Percentiles rank a stretch among this genome's conserved stretches.
These are phyloP conservation scores for Macropis europaea DNA, from an alignment of 2,888 invertebrate genomes.

Conservation along the genomic window DNA sequence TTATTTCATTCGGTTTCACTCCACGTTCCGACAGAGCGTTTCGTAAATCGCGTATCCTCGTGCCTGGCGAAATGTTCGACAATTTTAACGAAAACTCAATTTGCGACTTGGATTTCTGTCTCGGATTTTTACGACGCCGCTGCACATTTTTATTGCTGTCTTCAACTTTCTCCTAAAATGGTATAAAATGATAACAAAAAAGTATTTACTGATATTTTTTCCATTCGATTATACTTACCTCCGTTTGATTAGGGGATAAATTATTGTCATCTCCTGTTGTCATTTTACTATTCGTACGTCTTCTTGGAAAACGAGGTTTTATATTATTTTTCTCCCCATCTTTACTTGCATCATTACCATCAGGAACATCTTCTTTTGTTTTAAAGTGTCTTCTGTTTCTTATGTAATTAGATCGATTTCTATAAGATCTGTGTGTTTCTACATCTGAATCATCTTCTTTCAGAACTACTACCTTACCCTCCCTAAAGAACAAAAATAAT, in stretches of 20 bases:
- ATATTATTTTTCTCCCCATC: slow-evolving; percentile 25
- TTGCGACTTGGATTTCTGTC: slow-evolving; percentile 75
- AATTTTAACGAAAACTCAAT: slow-evolving; percentile 84
- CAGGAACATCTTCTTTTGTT: slow-evolving; percentile 5
- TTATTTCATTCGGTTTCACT: slow-evolving; percentile 88
- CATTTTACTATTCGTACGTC: slow-evolving; percentile 51
- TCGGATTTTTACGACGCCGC: slow-evolving; percentile 66
- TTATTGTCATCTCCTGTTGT: slow-evolving; percentile 72
- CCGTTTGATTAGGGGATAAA: slow-evolving; percentile 59
- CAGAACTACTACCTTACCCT: slow-evolving; percentile 83
- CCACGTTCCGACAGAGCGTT: slow-evolving; percentile 87
- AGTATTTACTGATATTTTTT: background rate
- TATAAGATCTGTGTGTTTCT: slow-evolving; percentile 80
- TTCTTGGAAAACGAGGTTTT: slow-evolving; percentile 55
- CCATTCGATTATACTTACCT: slow-evolving; percentile 50
- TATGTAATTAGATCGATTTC: slow-evolving; percentile 38
- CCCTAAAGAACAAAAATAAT: slow-evolving; percentile 73
- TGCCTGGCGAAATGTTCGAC: slow-evolving; percentile 87
- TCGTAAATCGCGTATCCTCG: slow-evolving; percentile 88
- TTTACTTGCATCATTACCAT: slow-evolving; percentile 7
- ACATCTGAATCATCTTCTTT: slow-evolving; percentile 87
- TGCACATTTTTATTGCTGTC: slow-evolving; percentile 71
- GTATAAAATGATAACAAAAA: background rate
- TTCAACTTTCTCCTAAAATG: slow-evolving; percentile 80
- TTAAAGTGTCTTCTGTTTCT: slow-evolving; percentile 39